phyloP scores from a whole-genome alignment of 2,113 vertebrate genomes.

The Antennarius striatus region DNA sequence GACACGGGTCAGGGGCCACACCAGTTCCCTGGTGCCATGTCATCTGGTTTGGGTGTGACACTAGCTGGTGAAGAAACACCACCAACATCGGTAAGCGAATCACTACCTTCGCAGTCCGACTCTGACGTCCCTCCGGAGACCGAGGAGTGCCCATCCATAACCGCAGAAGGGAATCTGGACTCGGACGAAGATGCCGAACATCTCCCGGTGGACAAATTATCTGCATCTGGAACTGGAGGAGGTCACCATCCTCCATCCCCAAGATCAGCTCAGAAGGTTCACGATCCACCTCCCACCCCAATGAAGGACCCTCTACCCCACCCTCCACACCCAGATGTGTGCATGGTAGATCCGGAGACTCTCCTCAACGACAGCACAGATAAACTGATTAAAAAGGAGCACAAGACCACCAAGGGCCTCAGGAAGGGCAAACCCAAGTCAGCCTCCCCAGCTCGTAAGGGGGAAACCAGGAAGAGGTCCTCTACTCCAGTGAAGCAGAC shows the following conservation, averaged over 20 bases:
- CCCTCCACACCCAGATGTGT: constrained; percentile 93
- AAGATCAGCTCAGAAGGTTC: constrained; percentile 75
- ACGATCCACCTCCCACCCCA: constrained; percentile 87
- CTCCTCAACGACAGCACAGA: constrained; percentile 86
- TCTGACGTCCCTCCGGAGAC: constrained; percentile 96
- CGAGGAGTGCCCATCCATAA: constrained; percentile 97
- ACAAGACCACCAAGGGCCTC: constrained; percentile 86
- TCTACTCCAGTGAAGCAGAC: constrained; percentile 86
- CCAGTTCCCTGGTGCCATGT: constrained; percentile 50
- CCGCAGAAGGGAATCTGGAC: constrained; percentile 94
- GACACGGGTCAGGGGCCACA: constrained; percentile 58
- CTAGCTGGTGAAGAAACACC: constrained; percentile 91
- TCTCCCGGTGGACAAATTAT: constrained; percentile 91
- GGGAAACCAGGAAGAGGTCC: constrained; percentile 85
- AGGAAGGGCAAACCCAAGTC: constrained; percentile 90
- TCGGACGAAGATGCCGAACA: constrained; percentile 97
- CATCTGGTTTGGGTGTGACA: constrained; percentile 63
- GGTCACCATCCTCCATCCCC: constrained; percentile 81
- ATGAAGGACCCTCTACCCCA: constrained; percentile 89
- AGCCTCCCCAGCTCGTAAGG: constrained; percentile 86
- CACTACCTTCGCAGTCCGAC: constrained; percentile 92
- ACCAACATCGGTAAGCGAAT: constrained; percentile 92
- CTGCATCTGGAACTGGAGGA: constrained; percentile 76
- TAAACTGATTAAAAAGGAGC: constrained; percentile 87
- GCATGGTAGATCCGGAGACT: constrained; percentile 96